These are phyloP conservation scores for Ectobius pallidus DNA, from an alignment of 2,888 invertebrate species.

Conservation along the genomic window DNA sequence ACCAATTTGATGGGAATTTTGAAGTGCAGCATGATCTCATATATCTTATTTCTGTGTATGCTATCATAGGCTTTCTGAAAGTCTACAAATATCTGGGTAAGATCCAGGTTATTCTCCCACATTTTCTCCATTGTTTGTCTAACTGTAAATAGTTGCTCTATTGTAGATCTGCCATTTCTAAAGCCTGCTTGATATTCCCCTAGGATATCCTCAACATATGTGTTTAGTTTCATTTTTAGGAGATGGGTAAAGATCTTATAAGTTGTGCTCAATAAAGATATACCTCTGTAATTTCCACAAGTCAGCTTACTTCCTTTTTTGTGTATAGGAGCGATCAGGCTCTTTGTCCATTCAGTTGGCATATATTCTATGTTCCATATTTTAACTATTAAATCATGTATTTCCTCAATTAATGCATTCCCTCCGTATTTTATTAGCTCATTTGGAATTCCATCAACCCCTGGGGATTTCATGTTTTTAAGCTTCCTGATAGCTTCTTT, in stretches of 20 bases:
- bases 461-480: neutral
- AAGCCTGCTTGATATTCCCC: neutral
- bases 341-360: neutral
- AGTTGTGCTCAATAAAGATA: neutral
- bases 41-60: no score
- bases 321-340: no score
- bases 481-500: neutral
- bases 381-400: neutral
- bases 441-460: neutral
- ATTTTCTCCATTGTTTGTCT: neutral
- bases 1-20: no score
- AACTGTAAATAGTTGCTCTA: neutral
- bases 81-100: no score
- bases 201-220: neutral
- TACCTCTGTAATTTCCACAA: neutral
- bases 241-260: neutral
- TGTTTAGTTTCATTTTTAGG: neutral
- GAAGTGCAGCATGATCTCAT: no score
- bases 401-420: neutral
- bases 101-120: no score
- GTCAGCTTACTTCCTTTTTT: neutral
- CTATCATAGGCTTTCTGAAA: no score
- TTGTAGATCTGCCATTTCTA: neutral
- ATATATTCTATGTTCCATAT: neutral
- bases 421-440: neutral